Conservation (phyloP, 1,140 invertebrate species). For the Atta colombica region DNA sequence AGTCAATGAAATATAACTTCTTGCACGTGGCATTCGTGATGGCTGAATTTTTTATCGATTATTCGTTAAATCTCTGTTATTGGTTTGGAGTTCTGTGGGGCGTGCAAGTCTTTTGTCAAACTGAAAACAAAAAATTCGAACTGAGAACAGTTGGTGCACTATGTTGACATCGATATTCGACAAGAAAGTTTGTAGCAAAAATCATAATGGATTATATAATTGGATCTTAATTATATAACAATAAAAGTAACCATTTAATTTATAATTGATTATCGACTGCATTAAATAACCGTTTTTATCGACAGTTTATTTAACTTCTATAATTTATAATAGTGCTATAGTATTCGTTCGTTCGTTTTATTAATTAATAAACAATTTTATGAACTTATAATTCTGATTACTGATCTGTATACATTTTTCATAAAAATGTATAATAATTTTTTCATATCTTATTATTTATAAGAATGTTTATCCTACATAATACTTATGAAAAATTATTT, state of each 20-base stretch:
- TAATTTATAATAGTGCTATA: neutral
- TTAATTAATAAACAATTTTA: conserved; percentile 9
- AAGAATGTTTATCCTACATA: neutral
- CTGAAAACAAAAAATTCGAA: conserved; percentile 3
- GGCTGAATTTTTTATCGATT: neutral
- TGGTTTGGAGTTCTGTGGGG: conserved; percentile 10
- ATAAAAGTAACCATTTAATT: neutral
- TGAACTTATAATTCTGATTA: neutral
- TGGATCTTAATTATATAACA: neutral
- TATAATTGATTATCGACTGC: neutral
- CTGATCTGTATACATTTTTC: neutral
- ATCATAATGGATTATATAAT: conserved; percentile 16
- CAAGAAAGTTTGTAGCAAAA: neutral
- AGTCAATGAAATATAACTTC: neutral
- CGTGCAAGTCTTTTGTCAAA: conserved; percentile 12
- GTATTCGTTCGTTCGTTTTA: neutral
- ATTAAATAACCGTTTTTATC: conserved; percentile 20
- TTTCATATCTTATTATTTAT: neutral
- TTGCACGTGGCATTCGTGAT: neutral
- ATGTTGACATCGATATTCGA: neutral
- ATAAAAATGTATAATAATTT: neutral
- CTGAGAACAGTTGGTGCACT: neutral
- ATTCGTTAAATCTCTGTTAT: conserved; percentile 14
- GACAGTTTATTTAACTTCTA: neutral
- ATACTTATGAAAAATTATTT: neutral